Evolutionary conservation across 2,797 vertebrate species (phyloP).

Genomic region (Rhabdomys pumilio): DNA sequence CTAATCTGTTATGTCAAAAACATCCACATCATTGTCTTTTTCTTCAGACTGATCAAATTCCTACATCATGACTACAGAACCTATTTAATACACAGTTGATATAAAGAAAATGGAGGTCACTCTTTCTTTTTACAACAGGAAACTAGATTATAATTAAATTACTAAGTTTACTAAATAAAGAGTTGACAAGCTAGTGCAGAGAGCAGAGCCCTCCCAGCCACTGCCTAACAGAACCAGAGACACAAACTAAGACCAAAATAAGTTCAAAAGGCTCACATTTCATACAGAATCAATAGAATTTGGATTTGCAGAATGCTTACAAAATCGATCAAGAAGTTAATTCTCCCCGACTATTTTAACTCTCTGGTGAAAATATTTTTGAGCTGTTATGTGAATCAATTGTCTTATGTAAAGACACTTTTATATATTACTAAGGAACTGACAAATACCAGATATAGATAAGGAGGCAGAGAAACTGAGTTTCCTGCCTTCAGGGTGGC

Average conservation of each 20-base stretch:
- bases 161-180: slow-evolving; percentile 33
- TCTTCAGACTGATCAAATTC: slow-evolving; percentile 28
- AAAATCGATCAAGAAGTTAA: slow-evolving; percentile 1
- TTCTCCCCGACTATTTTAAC: slow-evolving; percentile 27
- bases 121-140: background rate
- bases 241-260: background rate
- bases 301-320: background rate
- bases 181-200: background rate
- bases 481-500: background rate
- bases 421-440: background rate
- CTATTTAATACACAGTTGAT: background rate
- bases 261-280: background rate
- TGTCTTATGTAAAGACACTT: background rate
- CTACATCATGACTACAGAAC: background rate
- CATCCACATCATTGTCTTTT: too few species aligned
- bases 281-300: background rate
- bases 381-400: slow-evolving; percentile 35
- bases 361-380: slow-evolving; percentile 2
- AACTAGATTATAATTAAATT: slow-evolving; percentile 30
- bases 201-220: background rate
- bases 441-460: background rate
- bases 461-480: background rate
- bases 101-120: slow-evolving; percentile 12
- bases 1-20: background rate
- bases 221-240: background rate